A percentile compares a stretch with the other conserved stretches of the same genome.
Evolutionary conservation across 1,140 invertebrate genomes (phyloP).

Genomic region (Carcinoscorpius rotundicauda): DNA sequence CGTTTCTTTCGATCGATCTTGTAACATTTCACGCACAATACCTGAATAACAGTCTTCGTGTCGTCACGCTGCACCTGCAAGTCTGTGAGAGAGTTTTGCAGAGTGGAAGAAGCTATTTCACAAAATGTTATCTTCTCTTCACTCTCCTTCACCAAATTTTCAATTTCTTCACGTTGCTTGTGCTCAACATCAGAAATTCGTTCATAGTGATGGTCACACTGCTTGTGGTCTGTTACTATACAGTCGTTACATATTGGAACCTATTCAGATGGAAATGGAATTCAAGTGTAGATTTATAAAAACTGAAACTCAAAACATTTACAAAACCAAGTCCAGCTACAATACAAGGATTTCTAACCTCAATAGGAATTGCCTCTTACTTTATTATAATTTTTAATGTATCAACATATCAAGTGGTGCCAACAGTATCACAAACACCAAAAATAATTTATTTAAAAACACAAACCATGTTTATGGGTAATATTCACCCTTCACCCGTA

Average conservation of each 20-base stretch:
- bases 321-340: no score
- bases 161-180: constrained; percentile 57
- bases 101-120: constrained; percentile 52
- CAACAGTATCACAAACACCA: no score
- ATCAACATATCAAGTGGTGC: no score
- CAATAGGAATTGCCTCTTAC: no score
- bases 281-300: no score
- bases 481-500: no score
- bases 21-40: neutral
- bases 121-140: constrained; percentile 57
- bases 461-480: no score
- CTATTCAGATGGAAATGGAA: neutral
- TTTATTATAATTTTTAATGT: no score
- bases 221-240: constrained; percentile 59
- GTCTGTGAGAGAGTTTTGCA: constrained; percentile 67
- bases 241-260: constrained; percentile 63
- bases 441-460: no score
- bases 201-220: constrained; percentile 64
- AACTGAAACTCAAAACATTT: no score
- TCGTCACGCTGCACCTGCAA: constrained; percentile 70
- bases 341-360: no score
- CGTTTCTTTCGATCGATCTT: no score
- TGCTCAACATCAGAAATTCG: constrained; percentile 57
- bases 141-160: constrained; percentile 54
- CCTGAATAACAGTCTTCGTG: constrained; percentile 62